A percentile compares a stretch with the other conserved stretches of the same genome.
Conservation (phyloP, 2,113 vertebrate species). For the Mesembrinibis cayennensis region DNA sequence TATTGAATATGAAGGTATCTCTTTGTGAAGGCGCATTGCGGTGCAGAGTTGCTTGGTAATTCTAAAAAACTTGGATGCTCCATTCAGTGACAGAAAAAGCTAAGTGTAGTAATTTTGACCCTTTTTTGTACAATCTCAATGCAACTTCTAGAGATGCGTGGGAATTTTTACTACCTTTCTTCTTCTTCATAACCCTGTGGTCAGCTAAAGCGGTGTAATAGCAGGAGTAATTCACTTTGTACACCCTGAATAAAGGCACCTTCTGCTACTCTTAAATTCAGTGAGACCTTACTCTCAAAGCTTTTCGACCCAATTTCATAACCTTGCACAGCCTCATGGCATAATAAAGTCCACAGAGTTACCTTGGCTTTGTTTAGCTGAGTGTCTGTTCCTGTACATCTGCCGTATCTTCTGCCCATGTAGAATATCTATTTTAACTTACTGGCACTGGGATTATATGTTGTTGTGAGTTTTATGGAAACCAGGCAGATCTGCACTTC, state of each 20-base stretch:
- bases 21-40: background rate
- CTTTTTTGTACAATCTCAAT: background rate
- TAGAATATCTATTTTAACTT: background rate
- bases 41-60: background rate
- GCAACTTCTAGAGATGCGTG: accelerated
- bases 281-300: background rate
- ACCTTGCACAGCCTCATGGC: background rate
- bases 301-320: background rate
- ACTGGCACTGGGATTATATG: background rate
- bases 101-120: background rate
- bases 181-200: background rate
- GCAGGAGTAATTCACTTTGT: background rate
- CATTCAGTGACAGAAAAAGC: background rate
- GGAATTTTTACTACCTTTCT: background rate
- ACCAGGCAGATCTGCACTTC: background rate
- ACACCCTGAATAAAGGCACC: background rate
- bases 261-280: background rate
- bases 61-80: background rate
- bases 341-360: background rate
- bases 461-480: background rate
- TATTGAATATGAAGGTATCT: background rate
- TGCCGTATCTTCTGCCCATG: background rate
- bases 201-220: background rate
- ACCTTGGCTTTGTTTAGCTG: background rate
- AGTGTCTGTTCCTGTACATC: background rate